phyloP scores from a whole-genome alignment of 2,888 invertebrate species.

The Phorcus lineatus region DNA sequence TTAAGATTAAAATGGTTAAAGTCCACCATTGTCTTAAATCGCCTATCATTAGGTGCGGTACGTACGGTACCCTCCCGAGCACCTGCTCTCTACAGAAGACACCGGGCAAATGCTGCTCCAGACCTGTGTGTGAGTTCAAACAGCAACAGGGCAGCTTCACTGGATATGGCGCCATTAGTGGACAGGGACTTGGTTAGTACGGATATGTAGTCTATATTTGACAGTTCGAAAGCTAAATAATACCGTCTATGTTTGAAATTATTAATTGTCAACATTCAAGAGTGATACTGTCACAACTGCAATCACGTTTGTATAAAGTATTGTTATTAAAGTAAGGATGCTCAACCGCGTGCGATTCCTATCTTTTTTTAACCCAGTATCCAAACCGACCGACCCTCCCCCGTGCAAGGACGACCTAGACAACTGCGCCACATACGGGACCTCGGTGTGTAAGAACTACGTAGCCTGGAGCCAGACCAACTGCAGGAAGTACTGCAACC shows the following conservation, averaged over 20 bases:
- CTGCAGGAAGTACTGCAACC: slow-evolving; percentile 61
- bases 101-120: slow-evolving; percentile 59
- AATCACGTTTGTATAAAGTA: no score
- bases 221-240: no score
- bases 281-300: no score
- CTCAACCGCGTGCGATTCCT: neutral
- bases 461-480: slow-evolving; percentile 58
- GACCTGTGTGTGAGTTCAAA: slow-evolving; percentile 63
- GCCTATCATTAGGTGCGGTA: slow-evolving; percentile 45
- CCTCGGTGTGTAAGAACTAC: slow-evolving; percentile 47
- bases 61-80: slow-evolving; percentile 46
- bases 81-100: slow-evolving; percentile 48
- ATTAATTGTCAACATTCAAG: no score
- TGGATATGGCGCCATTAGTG: slow-evolving; percentile 57
- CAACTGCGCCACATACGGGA: slow-evolving; percentile 54
- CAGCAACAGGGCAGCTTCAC: slow-evolving; percentile 60
- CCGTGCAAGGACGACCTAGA: slow-evolving; percentile 52
- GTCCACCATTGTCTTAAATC: neutral
- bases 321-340: no score
- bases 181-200: slow-evolving; percentile 55
- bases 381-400: slow-evolving; percentile 46
- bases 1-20: no score
- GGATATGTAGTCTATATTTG: neutral
- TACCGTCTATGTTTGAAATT: no score
- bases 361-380: slow-evolving; percentile 34